Conservation (phyloP, 2,797 vertebrate genomes). For the Cyprinodon diabolis region DNA sequence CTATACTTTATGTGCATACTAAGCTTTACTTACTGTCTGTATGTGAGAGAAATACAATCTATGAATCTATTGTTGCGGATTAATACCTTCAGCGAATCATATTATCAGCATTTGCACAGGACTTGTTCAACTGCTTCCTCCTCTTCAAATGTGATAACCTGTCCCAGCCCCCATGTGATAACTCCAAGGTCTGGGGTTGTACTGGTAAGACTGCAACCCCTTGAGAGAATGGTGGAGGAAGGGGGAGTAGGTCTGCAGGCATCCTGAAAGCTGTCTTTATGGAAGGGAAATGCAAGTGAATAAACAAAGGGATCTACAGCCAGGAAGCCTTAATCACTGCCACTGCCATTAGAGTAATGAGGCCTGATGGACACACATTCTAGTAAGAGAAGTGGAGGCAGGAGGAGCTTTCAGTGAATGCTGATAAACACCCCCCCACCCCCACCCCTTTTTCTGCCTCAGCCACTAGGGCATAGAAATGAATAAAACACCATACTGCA, state of each 20-base stretch:
- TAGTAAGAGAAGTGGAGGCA: constrained; percentile 54
- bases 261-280: constrained; percentile 71
- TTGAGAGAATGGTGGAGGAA: constrained; percentile 19
- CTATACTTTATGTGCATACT: constrained; percentile 1
- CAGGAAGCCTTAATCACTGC: constrained; percentile 86
- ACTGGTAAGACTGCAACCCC: constrained; percentile 57
- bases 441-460: constrained; percentile 50
- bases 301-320: constrained; percentile 75
- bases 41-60: constrained; percentile 19
- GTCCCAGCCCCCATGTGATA: constrained; percentile 59
- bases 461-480: constrained; percentile 66
- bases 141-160: constrained; percentile 65
- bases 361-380: constrained; percentile 82
- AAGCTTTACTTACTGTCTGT: constrained; percentile 2
- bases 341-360: constrained; percentile 77
- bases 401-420: constrained; percentile 64
- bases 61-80: constrained; percentile 60
- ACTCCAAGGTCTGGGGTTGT: constrained; percentile 64
- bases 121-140: constrained; percentile 68
- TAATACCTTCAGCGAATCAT: constrained; percentile 63
- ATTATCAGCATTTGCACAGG: constrained; percentile 76
- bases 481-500: constrained; percentile 54
- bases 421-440: constrained; percentile 67
- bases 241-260: constrained; percentile 35
- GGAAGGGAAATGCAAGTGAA: constrained; percentile 69